A percentile compares a stretch with the other conserved stretches of the same genome.
Evolutionary conservation across 2,797 vertebrate species (phyloP).

Genomic region (Telmatherina bonti): DNA sequence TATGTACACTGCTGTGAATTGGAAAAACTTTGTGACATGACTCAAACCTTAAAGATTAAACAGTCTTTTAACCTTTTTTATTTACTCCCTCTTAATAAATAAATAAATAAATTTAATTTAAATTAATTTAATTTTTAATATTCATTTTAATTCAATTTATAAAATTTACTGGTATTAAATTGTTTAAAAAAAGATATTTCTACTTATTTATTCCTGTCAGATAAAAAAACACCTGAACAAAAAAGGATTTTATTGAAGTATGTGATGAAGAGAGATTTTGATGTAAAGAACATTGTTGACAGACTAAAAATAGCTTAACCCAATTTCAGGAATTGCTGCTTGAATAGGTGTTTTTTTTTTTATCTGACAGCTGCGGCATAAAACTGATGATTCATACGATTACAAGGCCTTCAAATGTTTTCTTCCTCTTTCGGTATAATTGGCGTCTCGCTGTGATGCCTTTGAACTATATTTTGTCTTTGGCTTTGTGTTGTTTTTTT

Average conservation of each 20-base stretch:
- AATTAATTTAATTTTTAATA: too few species aligned
- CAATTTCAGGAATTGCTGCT: slow-evolving; percentile 1
- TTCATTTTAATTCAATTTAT: too few species aligned
- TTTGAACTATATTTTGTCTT: slow-evolving; percentile 6
- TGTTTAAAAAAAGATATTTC: background rate
- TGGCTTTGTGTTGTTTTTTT: too few species aligned
- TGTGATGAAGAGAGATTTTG: background rate
- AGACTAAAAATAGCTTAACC: slow-evolving; percentile 40
- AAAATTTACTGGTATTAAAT: too few species aligned
- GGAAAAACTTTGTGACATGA: too few species aligned
- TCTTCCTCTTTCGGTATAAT: slow-evolving; percentile 28
- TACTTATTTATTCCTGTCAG: background rate
- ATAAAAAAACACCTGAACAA: background rate
- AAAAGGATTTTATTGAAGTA: background rate
- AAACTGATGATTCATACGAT: slow-evolving; percentile 7
- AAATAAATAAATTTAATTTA: too few species aligned
- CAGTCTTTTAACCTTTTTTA: background rate
- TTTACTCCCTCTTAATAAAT: too few species aligned
- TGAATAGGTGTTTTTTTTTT: slow-evolving; percentile 19
- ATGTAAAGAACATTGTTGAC: background rate
- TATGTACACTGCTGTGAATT: too few species aligned
- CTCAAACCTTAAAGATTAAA: too few species aligned
- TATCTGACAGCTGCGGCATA: slow-evolving; percentile 30
- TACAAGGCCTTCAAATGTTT: slow-evolving; percentile 14
- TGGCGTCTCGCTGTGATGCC: slow-evolving; percentile 20